These are phyloP conservation scores for western clawed frog (Xenopus tropicalis) DNA, from an alignment of 2,113 vertebrate species.

Conservation along the genomic window UCB_Xtro_10.0 CM004443.2:126335001-126335500, in stretches of 20 bases:
- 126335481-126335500: no score
- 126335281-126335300: conserved; percentile 65
- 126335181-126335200: conserved; percentile 76
- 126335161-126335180: conserved; percentile 83
- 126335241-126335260: conserved; percentile 79
- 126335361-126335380: conserved; percentile 64
- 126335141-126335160: conserved; percentile 78
- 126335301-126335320: conserved; percentile 71
- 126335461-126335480: no score
- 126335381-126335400: conserved; percentile 64
- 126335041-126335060: conserved; percentile 52
- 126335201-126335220: conserved; percentile 82
- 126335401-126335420: conserved; percentile 47
- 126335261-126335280: conserved; percentile 75
- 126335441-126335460: neutral
- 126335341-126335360: conserved; percentile 57
- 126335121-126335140: conserved; percentile 81
- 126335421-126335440: neutral
- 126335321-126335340: conserved; percentile 55
- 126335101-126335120: conserved; percentile 79
- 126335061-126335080: conserved; percentile 67
- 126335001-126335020: conserved; percentile 8
- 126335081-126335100: conserved; percentile 77
- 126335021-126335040: conserved; percentile 1
- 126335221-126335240: conserved; percentile 78